Conservation (phyloP, 2,888 invertebrate genomes). For the Eristalis pertinax region DNA sequence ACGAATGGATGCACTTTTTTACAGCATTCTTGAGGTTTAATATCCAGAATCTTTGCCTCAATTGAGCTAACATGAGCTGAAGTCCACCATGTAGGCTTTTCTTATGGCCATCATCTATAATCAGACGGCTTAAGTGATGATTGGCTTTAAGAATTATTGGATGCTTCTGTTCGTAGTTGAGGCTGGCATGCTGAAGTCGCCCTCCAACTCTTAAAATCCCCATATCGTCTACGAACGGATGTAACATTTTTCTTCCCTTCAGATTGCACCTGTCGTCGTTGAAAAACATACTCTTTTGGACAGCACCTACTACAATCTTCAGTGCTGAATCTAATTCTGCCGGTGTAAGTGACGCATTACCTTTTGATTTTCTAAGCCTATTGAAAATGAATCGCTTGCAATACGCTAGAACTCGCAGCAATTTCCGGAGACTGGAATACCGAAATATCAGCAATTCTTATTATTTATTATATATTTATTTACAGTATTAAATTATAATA, state of each 20-base stretch:
- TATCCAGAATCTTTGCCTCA: slow-evolving; percentile 23
- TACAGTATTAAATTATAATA: no score
- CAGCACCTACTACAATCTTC: neutral
- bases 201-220: slow-evolving; percentile 26
- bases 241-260: no score
- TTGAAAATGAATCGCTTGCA: slow-evolving; percentile 3
- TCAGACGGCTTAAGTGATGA: neutral
- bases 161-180: no score
- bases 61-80: no score
- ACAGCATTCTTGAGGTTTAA: neutral
- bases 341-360: neutral
- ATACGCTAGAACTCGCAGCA: neutral
- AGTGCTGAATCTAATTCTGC: neutral
- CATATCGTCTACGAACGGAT: no score
- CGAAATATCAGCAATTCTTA: no score
- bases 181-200: slow-evolving; percentile 1
- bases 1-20: slow-evolving; percentile 38
- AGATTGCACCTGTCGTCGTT: neutral
- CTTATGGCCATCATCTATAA: neutral
- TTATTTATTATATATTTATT: no score
- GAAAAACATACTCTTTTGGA: neutral
- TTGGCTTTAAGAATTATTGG: slow-evolving; percentile 5
- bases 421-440: no score
- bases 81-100: neutral
- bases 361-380: neutral